Evolutionary conservation across 1,140 invertebrate genomes (phyloP).

Genomic region (Kradibia gibbosae): DNA sequence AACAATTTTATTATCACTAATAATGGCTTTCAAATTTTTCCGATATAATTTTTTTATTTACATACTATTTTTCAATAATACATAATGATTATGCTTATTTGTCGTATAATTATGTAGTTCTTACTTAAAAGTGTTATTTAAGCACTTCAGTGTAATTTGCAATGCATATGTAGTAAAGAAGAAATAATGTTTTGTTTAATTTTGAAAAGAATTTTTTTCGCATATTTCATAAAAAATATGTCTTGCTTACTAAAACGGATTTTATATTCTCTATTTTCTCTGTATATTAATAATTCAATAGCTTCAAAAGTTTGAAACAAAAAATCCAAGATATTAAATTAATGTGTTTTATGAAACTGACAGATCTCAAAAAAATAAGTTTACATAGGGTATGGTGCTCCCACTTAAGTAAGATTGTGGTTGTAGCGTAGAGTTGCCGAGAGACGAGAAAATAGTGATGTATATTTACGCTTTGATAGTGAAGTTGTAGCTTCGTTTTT

Average conservation of each 20-base stretch:
- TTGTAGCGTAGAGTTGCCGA: background rate
- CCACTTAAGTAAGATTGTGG: background rate
- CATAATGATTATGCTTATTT: no score
- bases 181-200: background rate
- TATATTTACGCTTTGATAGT: background rate
- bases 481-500: background rate
- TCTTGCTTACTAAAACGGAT: background rate
- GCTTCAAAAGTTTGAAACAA: background rate
- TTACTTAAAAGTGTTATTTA: background rate
- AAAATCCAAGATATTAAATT: background rate
- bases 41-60: no score
- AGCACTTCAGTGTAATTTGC: no score
- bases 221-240: background rate
- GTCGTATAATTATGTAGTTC: background rate
- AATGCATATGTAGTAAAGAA: no score
- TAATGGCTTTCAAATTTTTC: background rate
- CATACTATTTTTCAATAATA: no score
- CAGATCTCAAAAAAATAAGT: background rate
- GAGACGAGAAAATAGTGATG: background rate
- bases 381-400: background rate
- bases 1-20: background rate
- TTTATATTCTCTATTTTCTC: background rate
- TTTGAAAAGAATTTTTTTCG: background rate
- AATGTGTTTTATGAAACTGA: background rate
- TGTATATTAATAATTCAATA: background rate